Conservation (phyloP, 2,797 vertebrate genomes). For the Propithecus perrieri region DNA sequence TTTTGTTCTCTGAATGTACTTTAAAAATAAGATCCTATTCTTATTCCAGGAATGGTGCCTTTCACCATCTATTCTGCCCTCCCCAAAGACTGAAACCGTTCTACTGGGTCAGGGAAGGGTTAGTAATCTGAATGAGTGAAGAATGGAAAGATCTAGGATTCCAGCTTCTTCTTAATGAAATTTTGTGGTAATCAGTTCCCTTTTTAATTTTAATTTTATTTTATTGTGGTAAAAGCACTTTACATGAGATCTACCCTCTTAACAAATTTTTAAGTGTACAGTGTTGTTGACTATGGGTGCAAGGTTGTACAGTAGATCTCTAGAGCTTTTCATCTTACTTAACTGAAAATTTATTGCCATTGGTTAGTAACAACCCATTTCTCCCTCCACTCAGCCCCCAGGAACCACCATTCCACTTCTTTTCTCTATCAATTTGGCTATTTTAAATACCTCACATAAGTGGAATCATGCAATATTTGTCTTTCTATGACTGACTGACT, state of each 20-base stretch:
- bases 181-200: background rate
- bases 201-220: background rate
- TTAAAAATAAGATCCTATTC: background rate
- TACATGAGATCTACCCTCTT: background rate
- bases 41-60: background rate
- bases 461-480: background rate
- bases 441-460: background rate
- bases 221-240: background rate
- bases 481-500: background rate
- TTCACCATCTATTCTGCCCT: background rate
- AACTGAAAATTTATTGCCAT: background rate
- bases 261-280: background rate
- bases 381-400: background rate
- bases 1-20: slow-evolving; percentile 10
- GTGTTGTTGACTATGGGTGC: background rate
- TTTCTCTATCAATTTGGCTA: background rate
- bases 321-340: background rate
- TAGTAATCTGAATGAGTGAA: background rate
- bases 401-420: background rate
- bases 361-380: background rate
- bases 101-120: background rate
- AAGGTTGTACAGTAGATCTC: background rate
- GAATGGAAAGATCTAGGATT: background rate
- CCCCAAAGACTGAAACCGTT: background rate
- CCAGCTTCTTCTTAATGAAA: background rate